These are phyloP conservation scores for Irena cyanogastra DNA, from an alignment of 2,113 vertebrate species.

Conservation along the genomic window DNA sequence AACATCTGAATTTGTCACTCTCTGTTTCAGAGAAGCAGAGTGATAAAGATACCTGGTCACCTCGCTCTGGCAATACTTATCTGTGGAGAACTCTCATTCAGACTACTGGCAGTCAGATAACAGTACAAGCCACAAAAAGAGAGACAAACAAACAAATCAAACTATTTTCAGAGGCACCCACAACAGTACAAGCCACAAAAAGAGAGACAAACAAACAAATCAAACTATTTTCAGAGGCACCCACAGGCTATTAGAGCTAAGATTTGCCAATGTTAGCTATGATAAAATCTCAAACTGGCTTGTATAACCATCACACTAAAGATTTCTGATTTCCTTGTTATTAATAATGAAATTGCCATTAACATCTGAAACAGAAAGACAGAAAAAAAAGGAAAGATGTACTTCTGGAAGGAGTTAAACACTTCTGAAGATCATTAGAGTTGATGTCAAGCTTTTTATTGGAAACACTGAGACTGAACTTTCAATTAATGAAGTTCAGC, in stretches of 20 bases:
- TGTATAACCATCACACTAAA: neutral
- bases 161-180: neutral
- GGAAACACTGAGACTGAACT: conserved; percentile 37
- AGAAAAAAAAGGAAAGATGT: conserved; percentile 15
- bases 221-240: neutral
- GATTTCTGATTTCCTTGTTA: neutral
- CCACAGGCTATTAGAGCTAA: neutral
- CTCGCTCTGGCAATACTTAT: neutral
- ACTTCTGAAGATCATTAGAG: conserved; percentile 41
- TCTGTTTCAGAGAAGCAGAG: neutral
- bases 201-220: neutral
- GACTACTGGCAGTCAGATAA: neutral
- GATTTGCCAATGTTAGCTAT: neutral
- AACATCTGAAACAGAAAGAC: conserved; percentile 4
- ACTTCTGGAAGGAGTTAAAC: conserved; percentile 44
- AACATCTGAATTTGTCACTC: neutral
- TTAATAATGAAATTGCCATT: conserved; percentile 17
- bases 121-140: neutral
- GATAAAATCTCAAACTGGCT: neutral
- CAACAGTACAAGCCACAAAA: neutral
- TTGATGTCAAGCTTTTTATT: conserved; percentile 41
- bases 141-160: neutral
- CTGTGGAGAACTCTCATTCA: neutral
- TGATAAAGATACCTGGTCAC: neutral
- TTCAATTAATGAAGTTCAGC: conserved; percentile 56